Conservation (phyloP, 2,888 invertebrate species). For the Parnassius glacialis region DNA sequence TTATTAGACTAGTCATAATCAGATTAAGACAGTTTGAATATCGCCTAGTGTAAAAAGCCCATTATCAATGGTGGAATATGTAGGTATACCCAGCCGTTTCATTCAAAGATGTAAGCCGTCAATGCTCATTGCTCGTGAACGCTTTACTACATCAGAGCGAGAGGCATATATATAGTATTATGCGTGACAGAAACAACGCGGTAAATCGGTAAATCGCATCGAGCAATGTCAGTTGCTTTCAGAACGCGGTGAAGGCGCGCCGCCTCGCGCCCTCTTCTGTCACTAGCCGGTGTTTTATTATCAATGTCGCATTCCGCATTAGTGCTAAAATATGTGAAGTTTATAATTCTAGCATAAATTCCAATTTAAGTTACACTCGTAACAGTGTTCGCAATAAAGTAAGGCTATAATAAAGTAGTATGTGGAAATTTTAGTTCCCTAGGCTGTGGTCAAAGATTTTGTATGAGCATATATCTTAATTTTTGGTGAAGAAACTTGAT, state of each 20-base stretch:
- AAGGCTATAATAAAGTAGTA: conserved; percentile 55
- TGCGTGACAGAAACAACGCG: conserved; percentile 26
- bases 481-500: conserved; percentile 25
- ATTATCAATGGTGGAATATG: background rate
- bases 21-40: no score
- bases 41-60: no score
- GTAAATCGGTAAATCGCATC: conserved; percentile 22
- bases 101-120: conserved; percentile 72
- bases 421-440: conserved; percentile 69
- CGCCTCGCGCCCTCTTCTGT: conserved; percentile 44
- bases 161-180: conserved; percentile 30
- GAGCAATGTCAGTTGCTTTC: conserved; percentile 56
- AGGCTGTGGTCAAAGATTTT: conserved; percentile 52
- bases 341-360: background rate
- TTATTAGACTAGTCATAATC: no score
- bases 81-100: conserved; percentile 41
- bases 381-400: background rate
- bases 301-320: conserved; percentile 14
- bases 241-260: conserved; percentile 52
- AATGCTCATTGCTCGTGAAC: conserved; percentile 47
- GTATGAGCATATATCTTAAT: conserved; percentile 3
- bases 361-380: no score
- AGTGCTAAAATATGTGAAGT: conserved; percentile 25
- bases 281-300: conserved; percentile 16
- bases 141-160: conserved; percentile 41